These are phyloP conservation scores for Heliconius congener DNA, from an alignment of 1,140 invertebrate genomes.

Conservation along the genomic window DNA sequence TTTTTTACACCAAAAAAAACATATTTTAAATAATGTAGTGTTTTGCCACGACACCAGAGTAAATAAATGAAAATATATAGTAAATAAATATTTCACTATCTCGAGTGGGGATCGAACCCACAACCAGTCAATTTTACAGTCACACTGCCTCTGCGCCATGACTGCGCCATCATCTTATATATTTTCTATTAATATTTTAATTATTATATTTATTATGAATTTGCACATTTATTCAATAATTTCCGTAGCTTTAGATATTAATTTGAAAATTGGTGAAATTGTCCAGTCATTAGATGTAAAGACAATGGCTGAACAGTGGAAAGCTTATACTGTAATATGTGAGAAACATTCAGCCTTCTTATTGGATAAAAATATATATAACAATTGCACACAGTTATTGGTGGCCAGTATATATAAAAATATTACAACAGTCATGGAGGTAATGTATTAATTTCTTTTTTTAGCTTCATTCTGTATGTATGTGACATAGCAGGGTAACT, in stretches of 20 bases:
- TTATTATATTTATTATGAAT: background rate
- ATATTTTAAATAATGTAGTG: too few species aligned
- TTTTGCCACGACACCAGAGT: too few species aligned
- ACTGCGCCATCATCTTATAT: too few species aligned
- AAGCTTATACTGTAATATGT: slow-evolving; percentile 63
- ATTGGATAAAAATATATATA: slow-evolving; percentile 51
- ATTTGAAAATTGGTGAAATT: slow-evolving; percentile 65
- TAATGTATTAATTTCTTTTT: slow-evolving; percentile 34
- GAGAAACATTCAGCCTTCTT: slow-evolving; percentile 63
- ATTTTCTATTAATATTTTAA: background rate
- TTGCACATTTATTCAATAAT: background rate
- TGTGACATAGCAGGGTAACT: too few species aligned
- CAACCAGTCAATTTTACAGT: too few species aligned
- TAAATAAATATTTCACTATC: too few species aligned
- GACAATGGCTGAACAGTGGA: slow-evolving; percentile 76
- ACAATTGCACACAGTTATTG: slow-evolving; percentile 51
- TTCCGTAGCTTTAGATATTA: slow-evolving; percentile 61
- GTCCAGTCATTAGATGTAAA: slow-evolving; percentile 68
- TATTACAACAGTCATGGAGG: slow-evolving; percentile 57
- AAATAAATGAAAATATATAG: too few species aligned
- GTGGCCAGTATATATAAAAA: slow-evolving; percentile 54
- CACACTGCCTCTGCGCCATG: too few species aligned
- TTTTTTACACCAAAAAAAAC: too few species aligned
- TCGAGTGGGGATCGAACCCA: too few species aligned
- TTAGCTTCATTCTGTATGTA: too few species aligned